phyloP scores from a whole-genome alignment of 1,140 invertebrate species.

The Drosophila paulistorum region DNA sequence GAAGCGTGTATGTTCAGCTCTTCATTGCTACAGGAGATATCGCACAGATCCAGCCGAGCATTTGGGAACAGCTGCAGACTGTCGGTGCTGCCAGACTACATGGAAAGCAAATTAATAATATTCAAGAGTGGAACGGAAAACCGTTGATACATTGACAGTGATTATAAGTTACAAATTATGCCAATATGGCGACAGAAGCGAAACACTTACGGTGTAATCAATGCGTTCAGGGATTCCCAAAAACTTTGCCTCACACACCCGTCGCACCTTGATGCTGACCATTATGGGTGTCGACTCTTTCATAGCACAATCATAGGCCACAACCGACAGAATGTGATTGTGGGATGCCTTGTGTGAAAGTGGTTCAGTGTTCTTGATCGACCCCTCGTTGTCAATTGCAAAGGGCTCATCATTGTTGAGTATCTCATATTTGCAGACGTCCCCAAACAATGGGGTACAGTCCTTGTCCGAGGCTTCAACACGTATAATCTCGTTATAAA shows the following conservation, averaged over 20 bases:
- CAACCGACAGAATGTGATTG: constrained; percentile 97
- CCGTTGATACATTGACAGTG: neutral
- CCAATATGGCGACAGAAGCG: neutral
- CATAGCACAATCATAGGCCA: constrained; percentile 98
- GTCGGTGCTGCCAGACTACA: constrained; percentile 68
- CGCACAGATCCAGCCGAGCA: constrained; percentile 94
- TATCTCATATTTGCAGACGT: constrained; percentile 98
- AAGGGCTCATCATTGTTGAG: constrained; percentile 95
- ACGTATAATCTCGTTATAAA: constrained; percentile 94
- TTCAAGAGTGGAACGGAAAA: no score
- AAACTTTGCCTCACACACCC: constrained; percentile 78
- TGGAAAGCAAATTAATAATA: constrained; percentile 1
- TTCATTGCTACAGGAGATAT: constrained; percentile 89
- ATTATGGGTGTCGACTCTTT: constrained; percentile 94
- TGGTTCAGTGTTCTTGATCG: constrained; percentile 94
- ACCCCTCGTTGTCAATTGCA: constrained; percentile 94
- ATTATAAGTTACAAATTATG: neutral
- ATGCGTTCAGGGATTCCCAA: constrained; percentile 93
- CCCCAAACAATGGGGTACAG: constrained; percentile 95
- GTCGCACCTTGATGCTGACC: constrained; percentile 94
- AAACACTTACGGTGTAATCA: constrained; percentile 92
- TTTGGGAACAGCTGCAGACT: constrained; percentile 90
- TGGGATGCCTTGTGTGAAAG: constrained; percentile 95
- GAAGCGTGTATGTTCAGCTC: constrained; percentile 69
- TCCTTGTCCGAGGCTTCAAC: constrained; percentile 96